Evolutionary conservation across 2,888 invertebrate genomes (phyloP).

Genomic region (Artemia sinica): DNA sequence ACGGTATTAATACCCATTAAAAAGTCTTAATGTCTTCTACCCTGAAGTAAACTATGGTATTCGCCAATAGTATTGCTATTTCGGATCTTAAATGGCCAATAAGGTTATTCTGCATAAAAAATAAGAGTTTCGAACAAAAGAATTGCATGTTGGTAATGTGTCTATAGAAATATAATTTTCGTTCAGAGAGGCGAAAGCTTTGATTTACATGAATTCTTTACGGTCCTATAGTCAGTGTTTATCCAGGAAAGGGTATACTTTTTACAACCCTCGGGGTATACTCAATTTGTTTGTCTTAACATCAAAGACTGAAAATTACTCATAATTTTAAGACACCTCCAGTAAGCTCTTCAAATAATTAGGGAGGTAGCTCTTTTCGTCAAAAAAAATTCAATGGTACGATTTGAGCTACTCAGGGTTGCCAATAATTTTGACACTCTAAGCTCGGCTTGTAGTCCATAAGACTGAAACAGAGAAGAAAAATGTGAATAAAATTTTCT

Average conservation of each 20-base stretch:
- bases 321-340: too few species aligned
- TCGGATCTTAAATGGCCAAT: background rate
- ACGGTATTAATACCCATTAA: background rate
- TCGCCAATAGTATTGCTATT: background rate
- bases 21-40: slow-evolving; percentile 8
- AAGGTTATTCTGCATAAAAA: background rate
- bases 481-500: too few species aligned
- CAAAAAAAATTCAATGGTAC: too few species aligned
- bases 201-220: slow-evolving; percentile 1
- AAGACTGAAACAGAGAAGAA: too few species aligned
- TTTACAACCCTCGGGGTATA: too few species aligned
- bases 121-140: slow-evolving; percentile 3
- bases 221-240: background rate
- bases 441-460: too few species aligned
- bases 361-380: too few species aligned
- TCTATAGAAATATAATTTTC: background rate
- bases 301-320: too few species aligned
- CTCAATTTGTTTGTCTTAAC: too few species aligned
- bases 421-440: too few species aligned
- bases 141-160: slow-evolving; percentile 10
- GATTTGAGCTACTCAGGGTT: too few species aligned
- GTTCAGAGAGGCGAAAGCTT: background rate
- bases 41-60: background rate
- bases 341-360: too few species aligned
- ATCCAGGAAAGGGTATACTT: background rate